Percentiles rank a stretch among this genome's conserved stretches.
Conservation (phyloP, 2,113 vertebrate genomes). For the Pterocles orientalis region DNA sequence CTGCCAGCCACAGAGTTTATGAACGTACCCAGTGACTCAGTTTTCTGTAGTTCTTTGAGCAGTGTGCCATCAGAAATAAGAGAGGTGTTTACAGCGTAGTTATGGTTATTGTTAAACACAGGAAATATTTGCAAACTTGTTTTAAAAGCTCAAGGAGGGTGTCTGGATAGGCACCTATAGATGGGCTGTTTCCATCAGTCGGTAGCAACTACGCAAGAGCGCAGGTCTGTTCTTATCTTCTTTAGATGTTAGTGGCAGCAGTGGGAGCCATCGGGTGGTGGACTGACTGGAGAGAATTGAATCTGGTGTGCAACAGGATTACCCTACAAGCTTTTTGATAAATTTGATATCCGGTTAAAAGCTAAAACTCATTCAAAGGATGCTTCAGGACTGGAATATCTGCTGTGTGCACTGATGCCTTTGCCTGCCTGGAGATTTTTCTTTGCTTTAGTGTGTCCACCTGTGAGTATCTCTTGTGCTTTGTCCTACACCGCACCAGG, state of each 20-base stretch:
- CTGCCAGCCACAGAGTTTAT: neutral
- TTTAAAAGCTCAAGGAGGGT: neutral
- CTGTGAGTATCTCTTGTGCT: neutral
- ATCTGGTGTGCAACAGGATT: neutral
- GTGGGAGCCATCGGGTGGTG: neutral
- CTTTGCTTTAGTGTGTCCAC: neutral
- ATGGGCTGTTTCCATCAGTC: neutral
- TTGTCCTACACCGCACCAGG: neutral
- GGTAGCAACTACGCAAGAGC: accelerated
- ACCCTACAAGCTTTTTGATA: neutral
- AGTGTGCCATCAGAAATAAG: neutral
- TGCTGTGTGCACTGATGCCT: accelerated
- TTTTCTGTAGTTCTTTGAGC: neutral
- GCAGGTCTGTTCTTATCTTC: neutral
- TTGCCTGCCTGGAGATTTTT: neutral
- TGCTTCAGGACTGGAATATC: neutral
- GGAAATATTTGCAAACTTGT: neutral
- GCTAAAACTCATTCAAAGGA: neutral
- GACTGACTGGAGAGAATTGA: neutral
- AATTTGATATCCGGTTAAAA: neutral
- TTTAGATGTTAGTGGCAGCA: neutral
- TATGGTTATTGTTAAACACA: constrained; percentile 4
- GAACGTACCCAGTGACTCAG: neutral
- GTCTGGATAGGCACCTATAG: neutral
- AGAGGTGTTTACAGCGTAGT: neutral